Base-by-base conservation (phyloP, 1,140 invertebrate genomes). In the Phortica variegata region DNA sequence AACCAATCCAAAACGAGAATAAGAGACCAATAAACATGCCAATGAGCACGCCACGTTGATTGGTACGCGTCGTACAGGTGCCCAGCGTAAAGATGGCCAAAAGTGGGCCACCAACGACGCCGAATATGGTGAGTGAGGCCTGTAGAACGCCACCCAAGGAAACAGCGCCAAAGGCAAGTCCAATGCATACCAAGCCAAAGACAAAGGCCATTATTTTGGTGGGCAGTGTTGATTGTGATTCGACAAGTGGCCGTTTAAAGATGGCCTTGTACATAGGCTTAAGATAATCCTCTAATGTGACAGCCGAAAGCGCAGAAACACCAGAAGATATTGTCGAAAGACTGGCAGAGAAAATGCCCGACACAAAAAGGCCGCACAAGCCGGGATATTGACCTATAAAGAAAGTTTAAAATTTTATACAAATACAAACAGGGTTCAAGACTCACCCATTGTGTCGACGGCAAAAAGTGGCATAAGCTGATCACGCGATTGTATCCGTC, bases 281-380 rank as follows among this genome's bases (percentile, higher is more conserved):
- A 2, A 89, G 66, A 62, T 90, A 91, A 77, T 93, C 91, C 74
- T 93, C 88, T 54, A 91, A 78, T 3, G 88, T 90, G 1, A 93
- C 88, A 9, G 90, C 90, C 5, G 91, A 85, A 26, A 94, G 76
- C 10, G 90, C 90, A 70, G 92, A 93, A 6, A 92, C 69, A 5
- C 87, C 84, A n/a, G 90, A 90, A 2, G 89, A 92, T 21, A 93
- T 83, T 1, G 90, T 90, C 49, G 89, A 91, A 6, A 94, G 78
- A 15, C 88, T 85, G 16, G 88, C 91, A 58, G 87, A 89, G 60
- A 93, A 91, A 31, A 94, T 85, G 29, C 90, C 83, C 49, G 89
- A 87, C 2, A 93, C 84, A 73, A 93, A 92, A 8, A 94, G 74
- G n/a, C 91, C 91, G 13, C 88, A 81, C 20, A 93, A 53, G 8